Evolutionary conservation across 35 echinoderm and acorn worm species (phyloP), one percentile per base, ranked within the genome.

Genomic region (Patiria miniata): DNA sequence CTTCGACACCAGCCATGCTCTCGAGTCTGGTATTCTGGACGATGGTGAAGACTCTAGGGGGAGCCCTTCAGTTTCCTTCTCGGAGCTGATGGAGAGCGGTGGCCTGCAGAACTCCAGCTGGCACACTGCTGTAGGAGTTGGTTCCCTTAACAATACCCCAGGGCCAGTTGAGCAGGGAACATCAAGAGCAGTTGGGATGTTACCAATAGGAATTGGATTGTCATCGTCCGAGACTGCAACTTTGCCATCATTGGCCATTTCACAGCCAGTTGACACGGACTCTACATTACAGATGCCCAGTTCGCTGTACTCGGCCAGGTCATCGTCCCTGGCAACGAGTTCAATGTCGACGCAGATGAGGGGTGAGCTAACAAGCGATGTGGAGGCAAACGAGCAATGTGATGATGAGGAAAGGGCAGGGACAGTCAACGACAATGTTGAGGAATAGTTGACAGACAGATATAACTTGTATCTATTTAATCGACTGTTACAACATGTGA

Each of bases 321-420:
- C 65, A 36, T 73, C 65, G 26, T 34, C 65, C 65, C 23, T 73
- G 65, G 65, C 65, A 73, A 73, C 65, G 29, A 73, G 65, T 26
- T 73, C 65, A 73, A 30, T 73, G 65, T 73, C 65, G 34, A 73
- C 29, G 65, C 65, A 73, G 65, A 73, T 73, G 26, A 73, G 65
- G 65, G 14, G 65, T 26, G 65, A 73, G 65, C 23, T 14, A 14
- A 34, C 65, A 30, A 34, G 65, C 9, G 34, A 73, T 34, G 9
- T 73, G 65, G 65, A 73, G 42, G 42, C 42, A 4, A 47, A 47
- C 42, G 42, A 47, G 21, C 65, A 73, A 23, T 73, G 65, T 30
- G 65, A 73, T 30, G 65, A 73, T 73, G 65, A 73, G 26, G 65
- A 73, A 73, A 73, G 65, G 65, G 65, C 65, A 14, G 65, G 65